Evolutionary conservation across 1,140 invertebrate species (phyloP).

Genomic region (Anagrus nilaparvatae): DNA sequence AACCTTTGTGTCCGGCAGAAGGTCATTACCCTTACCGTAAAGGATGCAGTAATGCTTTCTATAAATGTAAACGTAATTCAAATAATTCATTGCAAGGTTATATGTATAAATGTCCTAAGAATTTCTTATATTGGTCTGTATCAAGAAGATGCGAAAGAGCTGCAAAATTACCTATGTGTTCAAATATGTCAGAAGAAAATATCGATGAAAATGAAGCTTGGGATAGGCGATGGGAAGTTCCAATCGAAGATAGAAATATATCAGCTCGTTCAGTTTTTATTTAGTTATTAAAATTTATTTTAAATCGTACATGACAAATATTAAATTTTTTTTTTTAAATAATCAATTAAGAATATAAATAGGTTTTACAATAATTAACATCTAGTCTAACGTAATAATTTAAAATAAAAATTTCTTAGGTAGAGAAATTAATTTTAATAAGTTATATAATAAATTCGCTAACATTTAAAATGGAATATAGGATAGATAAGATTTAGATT

Average conservation of each 20-base stretch:
- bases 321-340: no score
- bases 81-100: slow-evolving; percentile 52
- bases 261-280: slow-evolving; percentile 22
- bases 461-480: no score
- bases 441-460: no score
- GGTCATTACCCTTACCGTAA: slow-evolving; percentile 60
- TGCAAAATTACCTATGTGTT: slow-evolving; percentile 49
- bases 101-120: slow-evolving; percentile 64
- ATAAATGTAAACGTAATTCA: slow-evolving; percentile 54
- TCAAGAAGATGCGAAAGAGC: slow-evolving; percentile 63
- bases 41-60: slow-evolving; percentile 58
- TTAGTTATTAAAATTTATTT: no score
- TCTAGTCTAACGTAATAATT: no score
- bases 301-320: no score
- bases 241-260: slow-evolving; percentile 30
- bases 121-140: slow-evolving; percentile 64
- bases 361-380: no score
- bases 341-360: no score
- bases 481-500: no score
- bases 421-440: no score
- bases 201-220: slow-evolving; percentile 24
- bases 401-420: no score
- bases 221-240: slow-evolving; percentile 30
- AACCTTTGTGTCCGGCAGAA: slow-evolving; percentile 52
- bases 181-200: slow-evolving; percentile 17